These are phyloP conservation scores for Merodon equestris DNA, from an alignment of 2,888 invertebrate genomes.

Conservation along the genomic window DNA sequence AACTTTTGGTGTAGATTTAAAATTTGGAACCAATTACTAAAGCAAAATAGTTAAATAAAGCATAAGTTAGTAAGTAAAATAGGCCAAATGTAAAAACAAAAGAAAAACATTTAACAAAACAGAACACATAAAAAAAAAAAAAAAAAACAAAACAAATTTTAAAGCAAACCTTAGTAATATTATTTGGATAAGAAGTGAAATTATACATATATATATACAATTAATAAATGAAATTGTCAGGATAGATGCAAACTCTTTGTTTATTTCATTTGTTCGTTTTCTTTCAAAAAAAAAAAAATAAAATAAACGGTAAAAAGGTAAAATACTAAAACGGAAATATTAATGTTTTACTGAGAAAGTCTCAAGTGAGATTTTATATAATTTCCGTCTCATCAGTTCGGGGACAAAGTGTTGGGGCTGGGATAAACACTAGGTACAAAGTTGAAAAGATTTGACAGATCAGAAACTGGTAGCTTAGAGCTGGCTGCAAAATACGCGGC, in stretches of 20 bases:
- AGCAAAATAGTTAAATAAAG: constrained; percentile 58
- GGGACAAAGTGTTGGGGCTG: too few species aligned
- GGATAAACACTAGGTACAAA: too few species aligned
- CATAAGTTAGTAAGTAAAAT: constrained; percentile 65
- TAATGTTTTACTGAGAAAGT: constrained; percentile 22
- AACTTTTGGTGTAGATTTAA: constrained; percentile 51
- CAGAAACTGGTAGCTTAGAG: too few species aligned
- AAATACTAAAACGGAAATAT: constrained; percentile 36
- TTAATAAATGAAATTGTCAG: constrained; percentile 60
- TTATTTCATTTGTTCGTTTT: constrained; percentile 46
- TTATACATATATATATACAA: constrained; percentile 49
- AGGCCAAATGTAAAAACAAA: constrained; percentile 64
- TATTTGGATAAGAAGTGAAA: constrained; percentile 66
- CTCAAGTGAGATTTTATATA: too few species aligned
- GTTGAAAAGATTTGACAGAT: too few species aligned
- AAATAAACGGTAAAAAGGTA: constrained; percentile 66
- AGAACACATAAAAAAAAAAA: constrained; percentile 1
- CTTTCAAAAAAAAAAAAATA: too few species aligned
- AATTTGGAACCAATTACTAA: constrained; percentile 68
- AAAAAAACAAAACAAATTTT: constrained; percentile 53
- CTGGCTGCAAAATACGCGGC: too few species aligned
- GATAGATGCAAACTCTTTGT: constrained; percentile 61
- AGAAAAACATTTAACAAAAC: constrained; percentile 34
- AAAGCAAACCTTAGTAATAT: constrained; percentile 64
- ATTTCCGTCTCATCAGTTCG: too few species aligned